Evolutionary conservation across 2,888 invertebrate genomes (phyloP).

Genomic region (Halocaridina rubra): DNA sequence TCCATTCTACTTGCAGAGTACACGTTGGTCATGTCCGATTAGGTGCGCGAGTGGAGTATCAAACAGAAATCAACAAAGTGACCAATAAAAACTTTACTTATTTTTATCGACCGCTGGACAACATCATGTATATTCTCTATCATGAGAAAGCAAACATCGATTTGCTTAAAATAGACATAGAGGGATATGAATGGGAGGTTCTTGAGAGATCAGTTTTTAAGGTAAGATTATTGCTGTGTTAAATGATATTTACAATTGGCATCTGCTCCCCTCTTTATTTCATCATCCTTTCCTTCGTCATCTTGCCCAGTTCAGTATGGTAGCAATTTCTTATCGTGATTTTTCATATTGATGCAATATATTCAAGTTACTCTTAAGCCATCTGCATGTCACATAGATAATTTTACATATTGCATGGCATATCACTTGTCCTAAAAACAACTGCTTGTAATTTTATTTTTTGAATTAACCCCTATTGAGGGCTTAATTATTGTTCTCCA

Average conservation of each 20-base stretch:
- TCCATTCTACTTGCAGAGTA: slow-evolving; percentile 9
- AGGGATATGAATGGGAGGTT: slow-evolving; percentile 40
- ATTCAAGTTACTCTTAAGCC: no score
- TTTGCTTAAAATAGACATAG: slow-evolving; percentile 48
- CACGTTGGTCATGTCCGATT: slow-evolving; percentile 33
- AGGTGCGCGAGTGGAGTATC: not conserved
- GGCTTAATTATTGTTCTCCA: no score
- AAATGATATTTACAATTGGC: not conserved
- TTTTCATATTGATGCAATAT: no score
- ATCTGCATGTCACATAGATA: no score
- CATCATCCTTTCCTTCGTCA: no score
- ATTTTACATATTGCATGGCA: no score
- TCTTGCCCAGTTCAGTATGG: no score
- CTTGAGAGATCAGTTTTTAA: slow-evolving; percentile 37
- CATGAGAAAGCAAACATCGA: slow-evolving; percentile 21
- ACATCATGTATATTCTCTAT: slow-evolving; percentile 30
- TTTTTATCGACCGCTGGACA: slow-evolving; percentile 47
- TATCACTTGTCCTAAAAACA: no score
- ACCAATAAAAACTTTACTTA: slow-evolving; percentile 1
- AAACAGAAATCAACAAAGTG: not conserved
- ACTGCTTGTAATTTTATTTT: no score
- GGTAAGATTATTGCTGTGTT: slow-evolving; percentile 11
- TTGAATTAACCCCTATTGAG: no score
- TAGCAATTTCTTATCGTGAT: no score
- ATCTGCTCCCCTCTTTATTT: not conserved